phyloP scores from a whole-genome alignment of 2,888 invertebrate species.

The Noctua comes region DNA sequence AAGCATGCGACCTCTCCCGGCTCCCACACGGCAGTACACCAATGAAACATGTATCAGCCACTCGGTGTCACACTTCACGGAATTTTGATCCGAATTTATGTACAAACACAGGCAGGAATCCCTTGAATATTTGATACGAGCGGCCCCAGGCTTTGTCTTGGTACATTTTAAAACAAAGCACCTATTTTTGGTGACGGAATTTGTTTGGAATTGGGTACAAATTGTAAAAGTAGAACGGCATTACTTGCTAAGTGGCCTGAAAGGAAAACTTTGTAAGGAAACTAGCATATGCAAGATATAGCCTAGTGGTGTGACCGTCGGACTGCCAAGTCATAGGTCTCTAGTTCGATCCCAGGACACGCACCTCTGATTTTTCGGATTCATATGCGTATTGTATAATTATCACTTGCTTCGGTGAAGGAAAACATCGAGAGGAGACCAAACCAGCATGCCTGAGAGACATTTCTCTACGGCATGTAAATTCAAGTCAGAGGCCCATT shows the following conservation, averaged over 20 bases:
- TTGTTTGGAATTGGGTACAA: neutral
- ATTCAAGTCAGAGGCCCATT: no score
- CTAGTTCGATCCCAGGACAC: no score
- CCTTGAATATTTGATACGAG: conserved; percentile 62
- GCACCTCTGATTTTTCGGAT: no score
- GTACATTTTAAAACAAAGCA: conserved; percentile 63
- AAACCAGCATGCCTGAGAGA: no score
- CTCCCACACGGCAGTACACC: conserved; percentile 7
- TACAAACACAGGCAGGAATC: conserved; percentile 39
- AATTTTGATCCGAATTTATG: conserved; percentile 67
- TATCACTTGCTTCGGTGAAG: no score
- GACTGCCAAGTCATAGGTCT: no score
- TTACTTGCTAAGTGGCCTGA: neutral
- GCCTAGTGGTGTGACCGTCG: no score
- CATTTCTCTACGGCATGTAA: no score
- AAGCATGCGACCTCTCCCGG: conserved; percentile 17
- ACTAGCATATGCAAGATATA: neutral
- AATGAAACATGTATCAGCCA: conserved; percentile 62
- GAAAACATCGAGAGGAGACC: no score
- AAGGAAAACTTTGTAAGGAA: neutral
- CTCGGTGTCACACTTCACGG: conserved; percentile 57
- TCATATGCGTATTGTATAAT: no score
- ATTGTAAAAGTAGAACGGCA: neutral
- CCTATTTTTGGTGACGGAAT: conserved; percentile 23
- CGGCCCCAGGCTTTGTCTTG: conserved; percentile 56